Base-by-base conservation (phyloP, 2,797 vertebrate species). In the Typhlichthys eigenmanni region DNA sequence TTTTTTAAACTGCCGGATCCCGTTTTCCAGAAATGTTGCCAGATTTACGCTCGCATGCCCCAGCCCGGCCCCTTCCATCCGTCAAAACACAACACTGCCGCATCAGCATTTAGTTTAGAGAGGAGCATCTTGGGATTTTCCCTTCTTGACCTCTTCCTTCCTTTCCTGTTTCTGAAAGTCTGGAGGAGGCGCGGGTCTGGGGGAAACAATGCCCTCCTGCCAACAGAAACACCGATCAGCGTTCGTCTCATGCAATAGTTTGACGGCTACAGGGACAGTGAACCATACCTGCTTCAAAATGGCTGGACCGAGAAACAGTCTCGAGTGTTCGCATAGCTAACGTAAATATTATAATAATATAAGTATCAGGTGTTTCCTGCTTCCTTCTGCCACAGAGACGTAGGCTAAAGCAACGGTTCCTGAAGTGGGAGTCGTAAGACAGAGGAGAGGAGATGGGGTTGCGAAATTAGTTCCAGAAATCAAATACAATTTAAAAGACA, bases 141-240 rank as follows among this genome's bases (percentile, higher is more conserved):
- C 76, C 81, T 72, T 77, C 75, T 66, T 62, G 48, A 71, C 71
- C 68, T 56, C 16, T 75, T 71, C 68, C 66, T 50, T 81, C 61
- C 56, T 75, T 72, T 77, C 81, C 81, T 62, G 47, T 70, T 77
- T 69, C 58, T 60, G 54, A 78, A 55, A 45, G 38, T 17, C 7
- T 2, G 17, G 45, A 43, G 58, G 50, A 46, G 3, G 14, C 24
- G 24, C 24, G 24, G 24, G 24, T 29, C 24, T 29, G 24, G 24
- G 24, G 67, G 13, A 34, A 13, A 17, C 19, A 1, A 53, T 38
- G 64, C 56, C 59, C 47, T 48, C 43, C 13, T 34, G 84, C 89
- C 87, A 90, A 83, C 32, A 62, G 71, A 76, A 88, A 83, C 78
- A 83, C 47, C 74, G 67, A 74, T 81, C 76, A 78, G 83, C 74